A percentile compares a stretch with the other conserved stretches of the same genome.
Conservation (phyloP, 2,888 invertebrate genomes). For the Ornithoptera priamus region DNA sequence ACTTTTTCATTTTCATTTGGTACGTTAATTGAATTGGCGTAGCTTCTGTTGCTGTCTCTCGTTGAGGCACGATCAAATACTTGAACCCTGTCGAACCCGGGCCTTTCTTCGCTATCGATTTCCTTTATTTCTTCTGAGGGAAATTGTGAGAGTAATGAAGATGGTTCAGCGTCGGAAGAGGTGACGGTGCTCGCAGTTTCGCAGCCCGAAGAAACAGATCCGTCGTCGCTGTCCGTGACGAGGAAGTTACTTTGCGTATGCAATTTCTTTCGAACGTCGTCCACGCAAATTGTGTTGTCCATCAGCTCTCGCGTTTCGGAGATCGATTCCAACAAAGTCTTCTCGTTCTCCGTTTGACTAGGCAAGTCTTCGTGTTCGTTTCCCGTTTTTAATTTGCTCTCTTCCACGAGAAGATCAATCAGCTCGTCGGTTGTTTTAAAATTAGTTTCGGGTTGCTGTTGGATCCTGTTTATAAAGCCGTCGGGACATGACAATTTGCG, state of each 20-base stretch:
- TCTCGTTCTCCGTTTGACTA: constrained; percentile 58
- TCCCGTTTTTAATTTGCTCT: constrained; percentile 51
- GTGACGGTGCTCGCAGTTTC: constrained; percentile 88
- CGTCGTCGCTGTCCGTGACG: constrained; percentile 85
- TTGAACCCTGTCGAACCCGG: constrained; percentile 45
- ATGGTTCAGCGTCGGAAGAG: constrained; percentile 78
- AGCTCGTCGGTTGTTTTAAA: constrained; percentile 54
- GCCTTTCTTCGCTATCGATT: constrained; percentile 60
- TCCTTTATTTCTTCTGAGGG: constrained; percentile 65
- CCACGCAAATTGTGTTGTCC: constrained; percentile 44
- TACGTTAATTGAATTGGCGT: constrained; percentile 45
- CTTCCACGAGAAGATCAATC: constrained; percentile 55
- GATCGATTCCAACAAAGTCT: constrained; percentile 57
- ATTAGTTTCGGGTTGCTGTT: constrained; percentile 50
- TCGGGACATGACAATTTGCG: constrained; percentile 73
- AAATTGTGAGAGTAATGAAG: constrained; percentile 69
- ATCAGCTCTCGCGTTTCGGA: constrained; percentile 61
- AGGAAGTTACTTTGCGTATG: constrained; percentile 74
- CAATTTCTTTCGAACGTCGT: constrained; percentile 49
- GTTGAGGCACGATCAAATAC: constrained; percentile 45
- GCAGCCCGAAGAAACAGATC: constrained; percentile 89
- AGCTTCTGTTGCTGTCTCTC: constrained; percentile 46
- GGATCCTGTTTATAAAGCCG: constrained; percentile 60
- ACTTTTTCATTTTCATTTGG: constrained; percentile 36
- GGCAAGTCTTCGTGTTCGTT: constrained; percentile 43